Conservation (phyloP, 2,113 vertebrate genomes). For the Taurulus bubalis region DNA sequence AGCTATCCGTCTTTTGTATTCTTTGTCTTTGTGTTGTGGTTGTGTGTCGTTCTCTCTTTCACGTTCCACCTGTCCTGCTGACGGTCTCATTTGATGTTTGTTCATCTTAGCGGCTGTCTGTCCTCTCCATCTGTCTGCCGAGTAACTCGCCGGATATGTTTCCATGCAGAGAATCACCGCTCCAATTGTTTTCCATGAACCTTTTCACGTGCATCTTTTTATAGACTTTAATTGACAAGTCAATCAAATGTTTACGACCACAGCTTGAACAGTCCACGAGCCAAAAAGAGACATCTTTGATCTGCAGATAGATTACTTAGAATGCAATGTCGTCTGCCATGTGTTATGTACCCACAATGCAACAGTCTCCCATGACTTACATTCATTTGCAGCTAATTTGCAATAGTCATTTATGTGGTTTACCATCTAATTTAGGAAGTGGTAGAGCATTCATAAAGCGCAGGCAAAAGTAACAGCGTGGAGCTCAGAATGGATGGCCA, state of each 20-base stretch:
- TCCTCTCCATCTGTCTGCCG: neutral
- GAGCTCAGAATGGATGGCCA: neutral
- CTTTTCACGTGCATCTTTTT: neutral
- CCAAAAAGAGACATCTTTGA: neutral
- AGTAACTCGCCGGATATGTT: conserved; percentile 8
- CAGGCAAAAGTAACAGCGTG: neutral
- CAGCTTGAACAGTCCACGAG: neutral
- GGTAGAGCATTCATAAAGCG: neutral
- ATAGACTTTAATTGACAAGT: neutral
- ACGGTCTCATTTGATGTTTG: neutral
- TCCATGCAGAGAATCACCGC: conserved; percentile 23
- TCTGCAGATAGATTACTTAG: neutral
- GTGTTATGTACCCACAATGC: neutral
- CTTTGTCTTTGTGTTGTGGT: neutral
- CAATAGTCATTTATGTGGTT: neutral
- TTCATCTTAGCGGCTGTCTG: neutral
- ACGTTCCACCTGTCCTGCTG: conserved; percentile 9
- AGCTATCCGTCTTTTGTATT: neutral
- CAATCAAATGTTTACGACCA: neutral
- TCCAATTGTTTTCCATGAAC: no score
- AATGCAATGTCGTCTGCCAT: neutral
- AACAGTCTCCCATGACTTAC: neutral
- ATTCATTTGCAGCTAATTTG: neutral
- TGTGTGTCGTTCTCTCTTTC: neutral
- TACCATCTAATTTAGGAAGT: neutral